Evolutionary conservation across 2,113 vertebrate species (phyloP), one percentile per base, ranked within the genome.

Genomic region (Tympanuchus pallidicinctus): DNA sequence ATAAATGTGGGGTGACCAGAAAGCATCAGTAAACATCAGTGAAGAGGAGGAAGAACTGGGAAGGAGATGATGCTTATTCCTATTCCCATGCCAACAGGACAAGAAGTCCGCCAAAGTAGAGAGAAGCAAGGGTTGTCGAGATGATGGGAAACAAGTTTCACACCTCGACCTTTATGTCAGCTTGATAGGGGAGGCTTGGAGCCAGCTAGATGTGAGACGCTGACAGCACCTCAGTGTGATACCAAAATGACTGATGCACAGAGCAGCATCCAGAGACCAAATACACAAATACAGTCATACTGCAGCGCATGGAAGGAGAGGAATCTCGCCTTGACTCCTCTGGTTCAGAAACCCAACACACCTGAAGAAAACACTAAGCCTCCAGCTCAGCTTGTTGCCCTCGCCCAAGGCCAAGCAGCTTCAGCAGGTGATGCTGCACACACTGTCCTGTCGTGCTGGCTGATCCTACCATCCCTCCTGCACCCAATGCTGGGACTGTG

Each of bases 191-290:
- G 81, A 52, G 64, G 40, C 43, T 66, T 32, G 12, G 47, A 76
- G 30, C 28, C 72, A 72, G 36, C 72, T 43, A 48, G 30, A 32
- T 5, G 3, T 1, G 30, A 47, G 64, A 54, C 10, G 18, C 30
- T 3, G 20, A 25, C 7, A 8, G 36, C 40, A 20, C 30, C 40
- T 77, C 0, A 0, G 21, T 4, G 2, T 15, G 13, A 24, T 8
- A 17, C 52, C 25, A 24, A 57, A 66, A 66, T 12, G 8, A 56
- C 50, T 34, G 27, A 12, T 1, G 18, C 5, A 48, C 20, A 50
- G 67, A 38, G 45, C 19, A 56, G 14, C 5, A 3, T 7, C 4
- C 4, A 3, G 15, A 30, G 24, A 38, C 45, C 7, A 1, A 24
- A 76, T n/a, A 9, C 3, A 16, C 3, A 12, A 61, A 43, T 13